Conservation (phyloP, 2,797 vertebrate genomes). For the Paratrypauchen microcephalus region DNA sequence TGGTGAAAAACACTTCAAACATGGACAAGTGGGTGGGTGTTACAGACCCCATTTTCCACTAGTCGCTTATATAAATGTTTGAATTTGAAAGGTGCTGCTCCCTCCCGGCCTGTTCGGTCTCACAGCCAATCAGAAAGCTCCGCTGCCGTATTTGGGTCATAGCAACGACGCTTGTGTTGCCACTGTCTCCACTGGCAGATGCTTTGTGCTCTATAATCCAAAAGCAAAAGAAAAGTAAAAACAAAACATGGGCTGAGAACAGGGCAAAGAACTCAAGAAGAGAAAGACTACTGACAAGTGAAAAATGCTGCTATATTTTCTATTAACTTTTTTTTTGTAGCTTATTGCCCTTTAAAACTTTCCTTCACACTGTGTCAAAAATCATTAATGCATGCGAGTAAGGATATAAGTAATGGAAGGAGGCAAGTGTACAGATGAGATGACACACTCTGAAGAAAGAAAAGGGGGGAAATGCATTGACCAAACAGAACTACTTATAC, state of each 20-base stretch:
- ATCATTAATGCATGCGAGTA: conserved; percentile 46
- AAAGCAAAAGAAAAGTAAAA: conserved; percentile 45
- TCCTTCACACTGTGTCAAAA: conserved; percentile 49
- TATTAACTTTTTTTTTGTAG: background rate
- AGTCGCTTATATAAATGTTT: conserved; percentile 66
- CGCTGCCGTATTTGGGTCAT: conserved; percentile 80
- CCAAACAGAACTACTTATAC: background rate
- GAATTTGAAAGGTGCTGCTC: conserved; percentile 71
- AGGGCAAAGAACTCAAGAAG: conserved; percentile 34
- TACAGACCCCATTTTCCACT: conserved; percentile 14
- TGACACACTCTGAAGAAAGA: conserved; percentile 9
- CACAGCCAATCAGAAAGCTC: conserved; percentile 69
- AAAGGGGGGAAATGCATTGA: background rate
- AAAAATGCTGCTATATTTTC: conserved; percentile 14
- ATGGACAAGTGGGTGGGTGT: conserved; percentile 19
- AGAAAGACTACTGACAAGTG: conserved; percentile 32
- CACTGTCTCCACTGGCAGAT: conserved; percentile 73
- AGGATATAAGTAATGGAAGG: conserved; percentile 23
- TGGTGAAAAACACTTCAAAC: conserved; percentile 1
- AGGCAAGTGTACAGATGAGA: conserved; percentile 8
- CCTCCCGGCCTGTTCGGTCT: conserved; percentile 37
- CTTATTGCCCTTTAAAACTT: conserved; percentile 16
- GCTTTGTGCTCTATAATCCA: conserved; percentile 73
- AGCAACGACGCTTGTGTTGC: conserved; percentile 69
- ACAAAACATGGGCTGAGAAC: conserved; percentile 58